Percentiles rank a stretch among this genome's conserved stretches.
Conservation (phyloP, 2,797 vertebrate species). For the Mastacembelus armatus region DNA sequence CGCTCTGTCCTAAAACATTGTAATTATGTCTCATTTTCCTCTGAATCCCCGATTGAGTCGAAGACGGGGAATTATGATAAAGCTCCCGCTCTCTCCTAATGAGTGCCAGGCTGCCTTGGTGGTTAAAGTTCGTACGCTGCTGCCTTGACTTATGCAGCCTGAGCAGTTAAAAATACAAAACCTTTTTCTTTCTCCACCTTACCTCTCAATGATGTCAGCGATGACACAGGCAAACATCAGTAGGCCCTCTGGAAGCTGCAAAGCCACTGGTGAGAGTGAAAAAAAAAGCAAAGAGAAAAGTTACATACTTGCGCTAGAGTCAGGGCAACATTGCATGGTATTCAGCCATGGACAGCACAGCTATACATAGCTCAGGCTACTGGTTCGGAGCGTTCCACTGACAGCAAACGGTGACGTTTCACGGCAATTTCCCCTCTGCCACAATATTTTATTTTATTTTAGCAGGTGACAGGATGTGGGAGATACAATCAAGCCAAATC, state of each 20-base stretch:
- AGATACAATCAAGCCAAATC: constrained; percentile 66
- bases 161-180: constrained; percentile 10
- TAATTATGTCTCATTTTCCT: constrained; percentile 71
- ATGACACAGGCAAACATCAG: constrained; percentile 98
- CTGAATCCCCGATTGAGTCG: constrained; percentile 62
- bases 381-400: constrained; percentile 47
- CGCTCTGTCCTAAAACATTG: constrained; percentile 42
- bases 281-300: constrained; percentile 44
- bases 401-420: constrained; percentile 68
- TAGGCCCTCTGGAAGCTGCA: constrained; percentile 98
- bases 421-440: constrained; percentile 52
- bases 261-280: constrained; percentile 86
- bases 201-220: constrained; percentile 96
- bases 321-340: constrained; percentile 39
- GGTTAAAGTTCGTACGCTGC: constrained; percentile 28
- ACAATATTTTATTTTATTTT: constrained; percentile 59
- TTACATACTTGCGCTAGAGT: constrained; percentile 43
- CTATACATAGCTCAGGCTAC: constrained; percentile 47
- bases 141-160: constrained; percentile 23
- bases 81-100: constrained; percentile 58
- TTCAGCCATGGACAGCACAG: constrained; percentile 41
- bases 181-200: constrained; percentile 31
- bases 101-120: constrained; percentile 43
- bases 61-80: constrained; percentile 66
- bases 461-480: constrained; percentile 53